Evolutionary conservation across 92 coral and sea anemone genomes (phyloP).

Genomic region (Umimayanthus kanabou): DNA sequence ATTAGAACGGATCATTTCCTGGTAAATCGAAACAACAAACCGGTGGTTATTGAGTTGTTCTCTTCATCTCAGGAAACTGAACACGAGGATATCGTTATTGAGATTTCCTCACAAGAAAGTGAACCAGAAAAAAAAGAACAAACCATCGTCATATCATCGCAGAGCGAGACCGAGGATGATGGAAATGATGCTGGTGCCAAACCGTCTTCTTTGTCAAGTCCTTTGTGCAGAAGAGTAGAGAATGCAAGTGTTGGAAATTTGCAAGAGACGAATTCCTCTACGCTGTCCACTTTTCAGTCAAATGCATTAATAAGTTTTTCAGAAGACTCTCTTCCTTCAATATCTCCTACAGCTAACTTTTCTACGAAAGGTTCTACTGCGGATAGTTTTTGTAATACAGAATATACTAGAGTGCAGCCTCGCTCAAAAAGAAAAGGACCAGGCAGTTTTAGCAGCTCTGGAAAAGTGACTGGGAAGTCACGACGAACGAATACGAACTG

Average conservation of each 20-base stretch:
- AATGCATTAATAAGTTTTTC: background rate
- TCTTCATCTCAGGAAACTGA: constrained; percentile 25
- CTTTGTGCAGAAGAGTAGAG: background rate
- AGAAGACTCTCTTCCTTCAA: background rate
- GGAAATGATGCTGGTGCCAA: constrained; percentile 3
- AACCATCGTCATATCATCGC: constrained; percentile 54
- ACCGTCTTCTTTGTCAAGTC: background rate
- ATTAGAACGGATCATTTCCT: background rate
- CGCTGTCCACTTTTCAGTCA: background rate
- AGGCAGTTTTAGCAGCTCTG: background rate
- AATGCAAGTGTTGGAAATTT: background rate
- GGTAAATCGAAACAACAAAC: background rate
- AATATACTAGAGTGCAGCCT: background rate
- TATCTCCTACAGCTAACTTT: background rate
- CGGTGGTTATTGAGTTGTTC: background rate
- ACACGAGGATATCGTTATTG: constrained; percentile 32
- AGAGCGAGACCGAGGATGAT: constrained; percentile 50
- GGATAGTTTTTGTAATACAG: background rate
- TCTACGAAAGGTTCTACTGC: background rate
- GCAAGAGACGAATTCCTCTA: background rate
- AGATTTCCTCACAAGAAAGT: constrained; percentile 55
- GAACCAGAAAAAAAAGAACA: constrained; percentile 31
- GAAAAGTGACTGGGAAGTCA: background rate
- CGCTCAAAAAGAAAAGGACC: background rate
- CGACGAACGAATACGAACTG: background rate